Evolutionary conservation across 2,113 vertebrate species (phyloP).

Genomic region (Grus americana): DNA sequence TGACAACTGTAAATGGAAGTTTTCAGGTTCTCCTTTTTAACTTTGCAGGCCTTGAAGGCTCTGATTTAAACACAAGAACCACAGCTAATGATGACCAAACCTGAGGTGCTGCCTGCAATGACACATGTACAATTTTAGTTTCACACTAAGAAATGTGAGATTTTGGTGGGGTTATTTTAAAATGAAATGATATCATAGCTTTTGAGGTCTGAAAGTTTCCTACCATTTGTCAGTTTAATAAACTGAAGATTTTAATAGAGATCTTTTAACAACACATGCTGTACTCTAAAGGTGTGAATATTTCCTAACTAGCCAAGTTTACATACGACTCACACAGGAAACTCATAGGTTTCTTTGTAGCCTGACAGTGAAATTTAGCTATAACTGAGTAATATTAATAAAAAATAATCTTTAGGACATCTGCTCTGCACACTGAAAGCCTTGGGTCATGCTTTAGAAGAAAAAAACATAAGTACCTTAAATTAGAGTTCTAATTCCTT

Average conservation of each 20-base stretch:
- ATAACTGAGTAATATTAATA: neutral
- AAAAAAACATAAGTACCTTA: neutral
- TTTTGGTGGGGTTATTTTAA: neutral
- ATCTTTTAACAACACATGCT: conserved; percentile 45
- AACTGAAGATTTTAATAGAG: conserved; percentile 39
- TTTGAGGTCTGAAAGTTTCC: neutral
- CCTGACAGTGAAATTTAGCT: neutral
- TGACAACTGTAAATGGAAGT: neutral
- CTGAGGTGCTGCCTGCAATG: neutral
- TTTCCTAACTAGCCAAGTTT: conserved; percentile 53
- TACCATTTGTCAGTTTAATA: conserved; percentile 41
- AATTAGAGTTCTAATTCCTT: neutral
- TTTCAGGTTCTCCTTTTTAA: neutral
- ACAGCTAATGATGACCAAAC: neutral
- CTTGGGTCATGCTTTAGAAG: neutral
- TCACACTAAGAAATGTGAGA: conserved; percentile 6
- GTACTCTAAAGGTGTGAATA: conserved; percentile 35
- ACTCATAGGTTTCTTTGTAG: neutral
- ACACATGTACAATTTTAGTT: neutral
- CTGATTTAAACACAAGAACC: neutral
- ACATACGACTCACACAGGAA: neutral
- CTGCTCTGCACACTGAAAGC: neutral
- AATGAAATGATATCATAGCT: conserved; percentile 14
- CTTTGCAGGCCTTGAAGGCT: neutral
- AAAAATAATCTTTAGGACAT: neutral